Conservation (phyloP, 2,888 invertebrate species). For the Phortica okadai region DNA sequence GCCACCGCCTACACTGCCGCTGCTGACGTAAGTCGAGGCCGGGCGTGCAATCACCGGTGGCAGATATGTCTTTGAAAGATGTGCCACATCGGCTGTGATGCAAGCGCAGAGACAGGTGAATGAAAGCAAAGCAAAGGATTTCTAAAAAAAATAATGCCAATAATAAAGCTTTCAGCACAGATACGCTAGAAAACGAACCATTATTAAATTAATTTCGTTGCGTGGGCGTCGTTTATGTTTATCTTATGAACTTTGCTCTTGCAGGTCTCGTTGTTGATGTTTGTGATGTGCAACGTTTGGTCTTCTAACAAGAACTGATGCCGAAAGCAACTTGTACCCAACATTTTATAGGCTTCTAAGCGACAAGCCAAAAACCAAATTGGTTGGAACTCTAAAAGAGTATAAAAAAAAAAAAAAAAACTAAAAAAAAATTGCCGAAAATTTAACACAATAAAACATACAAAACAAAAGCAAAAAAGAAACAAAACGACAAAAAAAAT, state of each 20-base stretch:
- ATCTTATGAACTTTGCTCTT: too few relatives aligned
- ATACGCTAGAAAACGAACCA: constrained; percentile 10
- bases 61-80: constrained; percentile 61
- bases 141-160: constrained; percentile 49
- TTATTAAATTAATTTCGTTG: background rate
- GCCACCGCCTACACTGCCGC: constrained; percentile 27
- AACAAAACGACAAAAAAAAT: background rate
- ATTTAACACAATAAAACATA: background rate
- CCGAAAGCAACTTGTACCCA: background rate
- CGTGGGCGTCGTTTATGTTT: background rate
- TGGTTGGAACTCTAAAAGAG: background rate
- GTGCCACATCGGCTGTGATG: constrained; percentile 65
- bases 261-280: background rate
- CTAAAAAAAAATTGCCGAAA: background rate
- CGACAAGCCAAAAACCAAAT: background rate
- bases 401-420: background rate
- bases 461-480: too few relatives aligned
- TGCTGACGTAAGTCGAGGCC: background rate
- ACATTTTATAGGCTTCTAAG: background rate
- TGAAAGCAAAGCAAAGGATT: constrained; percentile 49
- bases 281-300: background rate
- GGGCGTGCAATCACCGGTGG: constrained; percentile 52
- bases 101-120: constrained; percentile 48
- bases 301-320: background rate
- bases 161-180: background rate